Evolutionary conservation across 2,113 vertebrate species (phyloP), one percentile per base, ranked within the genome.

Genomic region (Leptosomus discolor): DNA sequence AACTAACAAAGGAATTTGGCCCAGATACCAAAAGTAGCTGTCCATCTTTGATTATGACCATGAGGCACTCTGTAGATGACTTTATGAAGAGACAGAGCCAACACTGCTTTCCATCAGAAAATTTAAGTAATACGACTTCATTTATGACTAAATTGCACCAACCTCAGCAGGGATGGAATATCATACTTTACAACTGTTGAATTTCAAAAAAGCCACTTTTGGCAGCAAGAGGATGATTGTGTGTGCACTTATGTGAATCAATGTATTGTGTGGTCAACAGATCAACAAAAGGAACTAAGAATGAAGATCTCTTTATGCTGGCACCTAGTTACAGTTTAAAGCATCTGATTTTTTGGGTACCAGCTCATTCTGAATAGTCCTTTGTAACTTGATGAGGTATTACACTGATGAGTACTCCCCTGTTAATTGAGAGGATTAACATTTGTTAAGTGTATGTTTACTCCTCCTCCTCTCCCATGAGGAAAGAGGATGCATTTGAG

Each of bases 21-120:
- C 61, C 70, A 69, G 76, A 97, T 92, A 95, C 86, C 86, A 85
- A 45, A 84, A 88, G 58, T 68, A 97, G 89, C 70, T 50, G 82
- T 63, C 51, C 54, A 27, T 34, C 45, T 75, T 67, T 75, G 34
- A 37, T 18, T 60, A 91, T 0, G 2, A 48, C 58, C 67, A 81
- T 5, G 12, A 85, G 51, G 15, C 23, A 41, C 26, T 67, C 78
- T 61, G 64, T 19, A 82, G 67, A 9, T 58, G 50, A 60, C 36
- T 64, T 68, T 18, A 70, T 5, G 8, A 81, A 69, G 19, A 54
- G 23, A 65, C 48, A 51, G 1, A 75, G 39, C 15, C 75, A 93
- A 56, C 32, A 74, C 75, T 19, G 30, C 17, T n/a, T 73, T 73
- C 50, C 9, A 7, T 11, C 58, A 85, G 37, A 41, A 84, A 81